phyloP scores from a whole-genome alignment of 1,140 invertebrate species.

The Pseudomyrmex flavicornis region DNA sequence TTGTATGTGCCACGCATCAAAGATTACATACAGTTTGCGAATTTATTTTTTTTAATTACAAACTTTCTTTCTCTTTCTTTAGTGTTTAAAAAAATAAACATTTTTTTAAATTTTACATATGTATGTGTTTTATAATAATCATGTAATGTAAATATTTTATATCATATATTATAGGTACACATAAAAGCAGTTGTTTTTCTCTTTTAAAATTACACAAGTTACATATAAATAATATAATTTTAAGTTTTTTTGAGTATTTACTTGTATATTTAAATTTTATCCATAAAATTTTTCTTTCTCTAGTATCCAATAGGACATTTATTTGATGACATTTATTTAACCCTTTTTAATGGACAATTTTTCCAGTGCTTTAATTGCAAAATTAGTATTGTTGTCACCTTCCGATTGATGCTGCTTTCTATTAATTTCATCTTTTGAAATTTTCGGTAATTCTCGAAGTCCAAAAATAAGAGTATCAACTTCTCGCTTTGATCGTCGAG shows the following conservation, averaged over 20 bases:
- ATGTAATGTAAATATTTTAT: no score
- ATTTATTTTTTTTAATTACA: no score
- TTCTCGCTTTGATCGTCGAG: constrained; percentile 67
- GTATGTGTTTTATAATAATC: no score
- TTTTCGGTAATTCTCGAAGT: constrained; percentile 6
- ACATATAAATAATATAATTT: neutral
- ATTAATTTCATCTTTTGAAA: constrained; percentile 18
- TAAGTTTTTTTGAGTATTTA: neutral
- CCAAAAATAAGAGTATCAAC: constrained; percentile 51
- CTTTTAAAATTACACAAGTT: no score
- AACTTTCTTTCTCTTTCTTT: no score
- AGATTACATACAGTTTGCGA: neutral
- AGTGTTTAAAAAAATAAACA: no score
- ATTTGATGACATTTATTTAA: constrained; percentile 13
- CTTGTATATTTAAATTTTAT: constrained; percentile 1
- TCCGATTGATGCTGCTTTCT: constrained; percentile 34
- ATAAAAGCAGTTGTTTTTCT: no score
- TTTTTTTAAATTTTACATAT: no score
- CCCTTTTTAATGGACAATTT: constrained; percentile 8
- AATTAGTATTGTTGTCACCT: neutral
- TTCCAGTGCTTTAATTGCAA: neutral
- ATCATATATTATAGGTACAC: no score
- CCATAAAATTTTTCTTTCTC: neutral
- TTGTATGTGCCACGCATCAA: neutral
- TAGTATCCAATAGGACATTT: no score